Evolutionary conservation across 2,888 invertebrate genomes (phyloP), one percentile per base, ranked within the genome.

Genomic region (Rhaphigaster nebulosa): DNA sequence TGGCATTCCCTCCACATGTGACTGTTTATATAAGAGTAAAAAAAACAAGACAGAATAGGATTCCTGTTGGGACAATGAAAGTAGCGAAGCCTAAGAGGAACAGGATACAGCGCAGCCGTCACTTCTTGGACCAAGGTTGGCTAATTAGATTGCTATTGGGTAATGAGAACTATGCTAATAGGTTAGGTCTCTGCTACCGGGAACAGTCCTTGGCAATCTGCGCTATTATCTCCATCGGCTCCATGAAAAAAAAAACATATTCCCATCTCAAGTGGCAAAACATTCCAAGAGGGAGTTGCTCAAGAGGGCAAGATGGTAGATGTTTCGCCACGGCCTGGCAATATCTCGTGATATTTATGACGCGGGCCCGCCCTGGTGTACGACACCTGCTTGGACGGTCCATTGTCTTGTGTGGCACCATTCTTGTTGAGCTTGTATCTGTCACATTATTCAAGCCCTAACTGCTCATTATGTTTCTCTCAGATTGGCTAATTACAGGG

Each of bases 371-470:
- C 70, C 70, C 70, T 23, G 20, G 12, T 1, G 34, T 18, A 38
- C 70, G 38, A 76, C 70, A 76, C 70, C 70, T 76, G 70, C 70
- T 23, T 10, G 18, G 1, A 6, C 1, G 34, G 2, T 29, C 70
- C 38, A 76, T 76, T 76, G 70, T 76, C 70, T 76, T 76, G 34
- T 6, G 0, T 76, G 70, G 70, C 70, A 76, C 70, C 70, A 76
- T 76, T 76, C 70, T 38, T 38, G 38, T 38, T 23, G 8, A 38
- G 34, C 20, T 18, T 26, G 20, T 20, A 20, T 10, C 34, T 38
- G 70, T 76, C 70, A 76, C 70, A 76, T 76, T 29, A 76, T 38
- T 76, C 38, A 76, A 20, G 1, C 20, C 20, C 20, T 38, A 76
- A 76, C 70, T 38, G 20, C 34, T 76, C 70, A 76, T 76, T 76